Evolutionary conservation across 2,113 vertebrate genomes (phyloP).

Genomic region (Nesoenas mayeri): DNA sequence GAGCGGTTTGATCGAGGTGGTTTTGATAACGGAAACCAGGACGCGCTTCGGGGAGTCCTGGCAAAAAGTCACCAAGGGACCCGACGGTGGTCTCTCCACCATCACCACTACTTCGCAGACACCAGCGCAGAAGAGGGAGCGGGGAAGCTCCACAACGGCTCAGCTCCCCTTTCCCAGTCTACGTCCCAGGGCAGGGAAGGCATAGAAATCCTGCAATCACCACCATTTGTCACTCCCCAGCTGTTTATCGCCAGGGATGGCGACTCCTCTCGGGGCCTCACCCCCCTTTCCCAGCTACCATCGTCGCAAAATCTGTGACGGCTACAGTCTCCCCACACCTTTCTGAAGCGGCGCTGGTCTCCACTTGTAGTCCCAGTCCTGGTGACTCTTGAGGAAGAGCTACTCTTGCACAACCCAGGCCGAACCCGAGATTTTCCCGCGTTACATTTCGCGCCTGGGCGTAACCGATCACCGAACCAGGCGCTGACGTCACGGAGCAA

Average conservation of each 20-base stretch:
- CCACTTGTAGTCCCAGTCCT: not conserved
- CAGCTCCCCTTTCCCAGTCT: not conserved
- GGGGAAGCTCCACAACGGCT: not conserved
- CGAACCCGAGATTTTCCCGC: not conserved
- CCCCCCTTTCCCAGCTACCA: not conserved
- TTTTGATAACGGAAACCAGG: conserved; percentile 91
- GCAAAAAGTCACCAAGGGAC: conserved; percentile 80
- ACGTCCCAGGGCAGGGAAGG: not conserved
- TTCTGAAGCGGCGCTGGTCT: not conserved
- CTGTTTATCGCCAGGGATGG: not conserved
- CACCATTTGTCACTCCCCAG: not conserved
- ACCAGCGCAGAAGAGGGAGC: not conserved
- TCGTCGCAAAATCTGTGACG: not conserved
- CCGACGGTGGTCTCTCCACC: not conserved
- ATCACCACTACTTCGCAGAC: not conserved
- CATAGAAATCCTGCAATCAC: not conserved
- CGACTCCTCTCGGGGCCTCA: not conserved
- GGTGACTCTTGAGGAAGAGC: not conserved
- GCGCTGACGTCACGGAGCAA: not conserved
- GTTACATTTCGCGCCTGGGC: not conserved
- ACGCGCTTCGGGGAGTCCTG: conserved; percentile 87
- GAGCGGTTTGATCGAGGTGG: conserved; percentile 84
- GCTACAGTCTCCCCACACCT: not conserved
- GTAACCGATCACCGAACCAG: not conserved
- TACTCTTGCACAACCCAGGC: not conserved